Evolutionary conservation across 1,140 invertebrate genomes (phyloP).

Genomic region (Drosophila bocqueti): DNA sequence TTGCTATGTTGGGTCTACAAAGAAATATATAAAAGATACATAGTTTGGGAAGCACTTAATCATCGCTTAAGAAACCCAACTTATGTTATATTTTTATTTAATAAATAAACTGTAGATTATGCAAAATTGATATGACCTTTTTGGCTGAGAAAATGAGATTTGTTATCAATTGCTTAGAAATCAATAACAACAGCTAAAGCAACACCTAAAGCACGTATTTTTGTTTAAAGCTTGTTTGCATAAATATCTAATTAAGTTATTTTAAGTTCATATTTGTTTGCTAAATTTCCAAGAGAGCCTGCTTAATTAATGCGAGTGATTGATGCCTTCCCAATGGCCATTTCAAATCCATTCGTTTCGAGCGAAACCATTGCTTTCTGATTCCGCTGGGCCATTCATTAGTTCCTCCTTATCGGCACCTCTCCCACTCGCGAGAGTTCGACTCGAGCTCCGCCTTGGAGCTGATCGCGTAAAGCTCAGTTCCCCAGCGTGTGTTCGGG

Average conservation of each 20-base stretch:
- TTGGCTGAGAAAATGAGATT: conserved; percentile 8
- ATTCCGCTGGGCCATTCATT: conserved; percentile 12
- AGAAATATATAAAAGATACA: background rate
- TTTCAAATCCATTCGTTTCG: conserved; percentile 22
- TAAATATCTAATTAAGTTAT: background rate
- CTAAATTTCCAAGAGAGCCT: background rate
- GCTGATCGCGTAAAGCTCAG: conserved; percentile 24
- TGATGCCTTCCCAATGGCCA: conserved; percentile 6
- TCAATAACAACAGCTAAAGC: background rate
- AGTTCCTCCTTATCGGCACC: conserved; percentile 26
- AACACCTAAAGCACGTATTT: background rate
- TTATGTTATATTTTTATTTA: background rate
- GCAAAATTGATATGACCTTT: background rate
- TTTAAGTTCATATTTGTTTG: background rate
- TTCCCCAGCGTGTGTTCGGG: background rate
- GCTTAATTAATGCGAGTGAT: conserved; percentile 1
- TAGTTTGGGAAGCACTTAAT: background rate
- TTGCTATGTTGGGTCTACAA: background rate
- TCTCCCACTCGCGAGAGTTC: conserved; percentile 1
- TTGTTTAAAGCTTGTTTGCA: background rate
- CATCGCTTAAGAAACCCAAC: too few species aligned
- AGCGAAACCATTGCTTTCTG: background rate
- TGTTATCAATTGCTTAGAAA: background rate
- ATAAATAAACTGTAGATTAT: background rate
- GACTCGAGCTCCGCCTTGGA: conserved; percentile 17